phyloP scores from a whole-genome alignment of 2,113 vertebrate species.

The Condylura cristata region DNA sequence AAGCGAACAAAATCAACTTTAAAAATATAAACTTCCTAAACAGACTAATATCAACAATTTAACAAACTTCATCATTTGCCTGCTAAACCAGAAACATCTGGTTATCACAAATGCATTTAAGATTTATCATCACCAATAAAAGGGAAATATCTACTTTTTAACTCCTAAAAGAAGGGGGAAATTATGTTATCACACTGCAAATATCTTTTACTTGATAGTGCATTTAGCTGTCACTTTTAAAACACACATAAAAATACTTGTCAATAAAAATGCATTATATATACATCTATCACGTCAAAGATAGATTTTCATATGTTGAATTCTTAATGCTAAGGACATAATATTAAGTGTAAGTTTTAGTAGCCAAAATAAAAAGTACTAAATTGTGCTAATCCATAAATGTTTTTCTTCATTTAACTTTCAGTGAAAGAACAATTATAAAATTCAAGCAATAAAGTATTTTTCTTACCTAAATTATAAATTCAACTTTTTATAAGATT shows the following conservation, averaged over 20 bases:
- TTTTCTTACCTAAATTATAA: no score
- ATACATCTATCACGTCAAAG: neutral
- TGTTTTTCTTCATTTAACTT: slow-evolving; percentile 79
- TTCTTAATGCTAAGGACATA: neutral
- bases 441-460: slow-evolving; percentile 54
- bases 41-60: neutral
- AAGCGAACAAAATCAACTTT: neutral
- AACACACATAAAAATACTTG: neutral
- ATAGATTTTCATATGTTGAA: neutral
- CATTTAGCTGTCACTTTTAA: neutral
- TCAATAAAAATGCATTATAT: slow-evolving; percentile 25
- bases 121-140: neutral
- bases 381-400: slow-evolving; percentile 74
- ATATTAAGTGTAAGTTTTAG: neutral
- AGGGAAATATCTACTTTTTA: slow-evolving; percentile 1
- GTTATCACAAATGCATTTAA: neutral
- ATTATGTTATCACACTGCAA: neutral
- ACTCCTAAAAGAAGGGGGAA: neutral
- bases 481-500: slow-evolving; percentile 50
- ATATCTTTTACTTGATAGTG: neutral
- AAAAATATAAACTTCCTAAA: neutral
- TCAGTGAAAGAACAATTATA: slow-evolving; percentile 73
- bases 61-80: neutral
- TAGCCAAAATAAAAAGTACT: slow-evolving; percentile 74
- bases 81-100: neutral